phyloP scores from a whole-genome alignment of 1,140 invertebrate genomes.

The Melitaea cinxia region DNA sequence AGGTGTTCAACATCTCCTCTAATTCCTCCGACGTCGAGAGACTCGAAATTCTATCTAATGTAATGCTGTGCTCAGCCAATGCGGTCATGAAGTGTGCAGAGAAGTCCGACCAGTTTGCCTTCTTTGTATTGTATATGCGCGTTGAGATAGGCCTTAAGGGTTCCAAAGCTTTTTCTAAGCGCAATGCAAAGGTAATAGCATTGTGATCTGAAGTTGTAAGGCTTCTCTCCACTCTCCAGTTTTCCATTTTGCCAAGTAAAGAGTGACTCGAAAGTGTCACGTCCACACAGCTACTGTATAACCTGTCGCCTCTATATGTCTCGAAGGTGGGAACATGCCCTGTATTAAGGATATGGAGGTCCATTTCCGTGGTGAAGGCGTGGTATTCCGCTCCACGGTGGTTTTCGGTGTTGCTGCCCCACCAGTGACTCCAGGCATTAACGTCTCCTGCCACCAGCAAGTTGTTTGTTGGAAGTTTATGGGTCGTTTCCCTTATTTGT shows the following conservation, averaged over 20 bases:
- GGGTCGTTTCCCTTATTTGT: neutral
- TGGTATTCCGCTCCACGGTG: constrained; percentile 27
- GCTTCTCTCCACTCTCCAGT: too few species aligned
- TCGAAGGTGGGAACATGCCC: constrained; percentile 45
- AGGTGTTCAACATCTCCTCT: too few species aligned
- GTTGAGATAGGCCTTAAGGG: neutral
- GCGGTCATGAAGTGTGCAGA: too few species aligned
- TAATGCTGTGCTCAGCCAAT: too few species aligned
- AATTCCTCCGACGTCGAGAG: too few species aligned
- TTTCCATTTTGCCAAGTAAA: constrained; percentile 23
- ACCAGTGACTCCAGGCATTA: constrained; percentile 53
- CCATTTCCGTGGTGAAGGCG: constrained; percentile 30
- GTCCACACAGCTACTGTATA: neutral
- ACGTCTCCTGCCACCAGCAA: constrained; percentile 45
- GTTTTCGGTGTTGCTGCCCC: constrained; percentile 44
- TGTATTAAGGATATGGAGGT: constrained; percentile 40
- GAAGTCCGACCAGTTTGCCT: too few species aligned
- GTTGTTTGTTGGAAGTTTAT: neutral
- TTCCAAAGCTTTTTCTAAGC: neutral
- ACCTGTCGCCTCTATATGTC: neutral
- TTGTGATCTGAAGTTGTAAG: constrained; percentile 40
- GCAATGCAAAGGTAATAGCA: constrained; percentile 25
- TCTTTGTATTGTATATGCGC: too few species aligned
- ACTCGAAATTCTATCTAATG: too few species aligned
- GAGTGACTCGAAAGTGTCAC: neutral